Evolutionary conservation across 2,888 invertebrate species (phyloP), one percentile per base, ranked within the genome.

Genomic region (Psococerastis gibbosa): DNA sequence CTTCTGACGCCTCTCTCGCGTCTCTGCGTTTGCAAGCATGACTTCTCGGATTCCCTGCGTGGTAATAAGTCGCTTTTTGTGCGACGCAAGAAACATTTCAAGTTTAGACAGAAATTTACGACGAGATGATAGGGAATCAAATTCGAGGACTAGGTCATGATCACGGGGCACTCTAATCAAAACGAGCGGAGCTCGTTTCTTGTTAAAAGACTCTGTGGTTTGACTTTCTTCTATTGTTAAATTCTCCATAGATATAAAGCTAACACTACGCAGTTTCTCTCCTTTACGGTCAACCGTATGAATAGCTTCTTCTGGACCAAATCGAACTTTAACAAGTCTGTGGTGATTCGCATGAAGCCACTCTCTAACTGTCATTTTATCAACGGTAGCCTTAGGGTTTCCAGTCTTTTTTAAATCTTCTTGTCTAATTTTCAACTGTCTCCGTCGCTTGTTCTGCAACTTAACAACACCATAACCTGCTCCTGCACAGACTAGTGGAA

Each of bases 341-440:
- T 87, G 85, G 60, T 91, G 77, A 52, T 89, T 87, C 2, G 88
- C 88, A 56, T 91, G 89, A 15, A 92, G 67, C 92, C 92, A 92
- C 60, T 92, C 91, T 22, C 88, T 77, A 33, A 89, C 89, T 35
- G 87, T 70, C 85, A 89, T 87, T 57, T 88, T 89, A 56, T 89
- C 89, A 1, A 87, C 83, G 3, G 81, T 75, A 1, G 78, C 72
- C 64, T 72, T 71, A 2, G 66, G 65, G 35, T 66, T 59, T 22
- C 27, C 16, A 9, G 22, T 43, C 33, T 17, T 38, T 18, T 22
- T 5, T 11, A 38, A 20, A 38, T 38, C 38, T 38, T 38, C 38
- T 38, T 38, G 38, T 20, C 38, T 38, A 17, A 87, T 82, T 57
- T 82, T 83, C 11, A 89, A 63, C 38, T 76, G 71, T 1, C 91